Base-by-base conservation (phyloP, 2,113 vertebrate genomes). In the Corythoichthys haematopterus region DNA sequence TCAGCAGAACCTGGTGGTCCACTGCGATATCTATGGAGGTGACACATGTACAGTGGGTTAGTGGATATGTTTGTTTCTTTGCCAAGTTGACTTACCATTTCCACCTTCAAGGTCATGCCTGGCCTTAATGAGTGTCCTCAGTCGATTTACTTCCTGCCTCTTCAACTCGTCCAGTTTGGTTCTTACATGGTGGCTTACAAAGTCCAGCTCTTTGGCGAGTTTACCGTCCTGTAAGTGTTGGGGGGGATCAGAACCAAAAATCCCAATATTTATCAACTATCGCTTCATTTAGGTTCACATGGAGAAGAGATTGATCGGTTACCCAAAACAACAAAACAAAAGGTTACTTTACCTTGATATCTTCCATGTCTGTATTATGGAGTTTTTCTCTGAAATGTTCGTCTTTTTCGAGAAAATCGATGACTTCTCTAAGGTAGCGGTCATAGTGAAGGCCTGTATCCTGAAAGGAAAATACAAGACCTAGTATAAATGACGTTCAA, bases 401-500 rank as follows among this genome's bases (percentile, higher is more conserved):
- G 87, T 99, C 97, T 88, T 97, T 98, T 89, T 99, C 97, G 59
- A 99, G 91, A 72, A 98, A 98, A 88, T 98, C 96, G 47, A 99
- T 97, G 72, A 99, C 97, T 92, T 99, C 95, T 74, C 94, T 94
- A 86, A 99, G 96, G 87, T 99, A 99, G 50, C 94, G 96, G 82
- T 98, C 96, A 81, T 99, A 99, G 88, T 98, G 97, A 73, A 99
- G 93, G 72, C 97, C 97, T 45, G 96, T 98, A 84, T 98, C 97
- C 97, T 98, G 43, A 77, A 2, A 88, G 81, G 28, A 38, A 80
- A 63, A 64, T 61, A 65, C 68, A 57, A 74, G 53, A 68, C 14
- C 0, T 33, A 4, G 16, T 28, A 2, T 6, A 20, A 28, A 47
- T 36, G 3, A 59, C 8, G 16, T 5, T 7, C 6, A 16, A 2